Evolutionary conservation across 2,797 vertebrate genomes (phyloP), one percentile per base, ranked within the genome.

Genomic region (Schizopygopsis pylzovi): DNA sequence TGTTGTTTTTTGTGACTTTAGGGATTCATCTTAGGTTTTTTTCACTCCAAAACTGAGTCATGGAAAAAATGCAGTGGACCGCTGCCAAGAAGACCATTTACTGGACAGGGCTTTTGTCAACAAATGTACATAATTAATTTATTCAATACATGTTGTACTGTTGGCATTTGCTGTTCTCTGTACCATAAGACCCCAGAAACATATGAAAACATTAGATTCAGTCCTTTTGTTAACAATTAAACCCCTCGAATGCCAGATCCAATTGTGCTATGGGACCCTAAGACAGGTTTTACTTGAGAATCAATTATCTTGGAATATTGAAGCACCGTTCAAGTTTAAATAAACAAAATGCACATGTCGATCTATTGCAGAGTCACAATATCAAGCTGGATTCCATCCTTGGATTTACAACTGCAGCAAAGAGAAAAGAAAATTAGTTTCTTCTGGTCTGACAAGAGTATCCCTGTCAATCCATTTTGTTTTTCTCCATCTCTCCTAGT

Each of bases 401-500:
- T 72, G 7, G 10, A 72, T 39, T 70, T 54, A 81, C 18, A 76
- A 39, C 22, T n/a, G 18, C 71, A 63, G 76, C 39, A 22, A 67
- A 4, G 9, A 33, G n/a, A 70, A 82, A 7, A 63, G 59, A 33
- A 11, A 9, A 63, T 13, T 16, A 61, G 28, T 59, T 61, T 9
- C 4, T 39, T 75, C 12, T 18, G 49, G n/a, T 22, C 25, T 20
- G 25, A 13, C 39, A 20, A 13, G 22, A n/a, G 6, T 22, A 52
- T 43, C 43, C 3, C 84, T 45, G 84, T 63, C 89, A 87, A 18
- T 88, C 73, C 71, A 83, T 85, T 28, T 49, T 92, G 88, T 90
- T 92, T 65, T 75, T 81, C 86, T 96, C 95, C 90, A 95, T 89
- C 47, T 94, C 92, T 80, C 81, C 89, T 25, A 96, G 79, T 8